phyloP scores from a whole-genome alignment of 1,140 invertebrate species.

The Drosophila ohnishii region DNA sequence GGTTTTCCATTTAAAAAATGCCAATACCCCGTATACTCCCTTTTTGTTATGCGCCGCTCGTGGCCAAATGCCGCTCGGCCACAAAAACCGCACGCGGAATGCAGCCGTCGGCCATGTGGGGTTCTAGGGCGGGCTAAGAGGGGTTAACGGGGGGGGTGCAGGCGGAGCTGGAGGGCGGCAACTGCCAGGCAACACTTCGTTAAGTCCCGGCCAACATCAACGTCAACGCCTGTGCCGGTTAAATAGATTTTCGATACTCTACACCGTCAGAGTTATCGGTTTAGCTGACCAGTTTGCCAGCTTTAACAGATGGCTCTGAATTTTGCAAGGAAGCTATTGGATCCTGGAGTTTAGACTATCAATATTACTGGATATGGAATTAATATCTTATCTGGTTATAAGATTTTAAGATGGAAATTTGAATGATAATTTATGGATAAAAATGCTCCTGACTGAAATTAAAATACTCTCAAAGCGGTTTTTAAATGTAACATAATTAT shows the following conservation, averaged over 20 bases:
- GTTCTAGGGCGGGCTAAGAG: conserved; percentile 4
- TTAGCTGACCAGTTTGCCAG: neutral
- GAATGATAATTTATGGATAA: too few relatives aligned
- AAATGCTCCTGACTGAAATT: too few relatives aligned
- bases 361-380: too few relatives aligned
- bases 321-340: neutral
- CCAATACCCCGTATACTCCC: conserved; percentile 20
- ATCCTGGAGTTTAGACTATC: too few relatives aligned
- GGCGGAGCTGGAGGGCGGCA: conserved; percentile 15
- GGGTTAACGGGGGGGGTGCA: neutral
- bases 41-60: conserved; percentile 67
- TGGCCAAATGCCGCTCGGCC: conserved; percentile 60
- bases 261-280: neutral
- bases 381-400: neutral
- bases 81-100: conserved; percentile 76
- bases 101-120: conserved; percentile 18
- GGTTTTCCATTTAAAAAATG: conserved; percentile 63
- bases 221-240: conserved; percentile 75
- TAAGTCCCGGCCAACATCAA: conserved; percentile 75
- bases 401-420: neutral
- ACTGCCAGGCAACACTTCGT: conserved; percentile 71
- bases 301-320: neutral
- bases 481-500: too few relatives aligned
- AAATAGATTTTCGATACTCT: conserved; percentile 68
- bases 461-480: too few relatives aligned